These are phyloP conservation scores for Choloepus didactylus DNA, from an alignment of 2,797 vertebrate species.

Conservation along the genomic window DNA sequence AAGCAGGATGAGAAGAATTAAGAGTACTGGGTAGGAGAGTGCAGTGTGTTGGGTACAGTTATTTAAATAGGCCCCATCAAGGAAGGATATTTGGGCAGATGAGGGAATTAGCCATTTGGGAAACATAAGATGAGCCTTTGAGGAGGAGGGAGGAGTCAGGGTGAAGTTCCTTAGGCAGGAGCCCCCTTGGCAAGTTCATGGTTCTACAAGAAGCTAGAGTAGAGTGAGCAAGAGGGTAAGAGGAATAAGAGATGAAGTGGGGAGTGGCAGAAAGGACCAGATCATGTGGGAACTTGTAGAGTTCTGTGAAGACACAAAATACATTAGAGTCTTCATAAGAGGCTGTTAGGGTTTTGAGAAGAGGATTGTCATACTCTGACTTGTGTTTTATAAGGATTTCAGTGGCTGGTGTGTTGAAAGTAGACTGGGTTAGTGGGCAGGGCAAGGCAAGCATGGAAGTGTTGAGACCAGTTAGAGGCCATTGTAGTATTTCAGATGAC, in stretches of 20 bases:
- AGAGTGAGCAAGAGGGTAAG: background rate
- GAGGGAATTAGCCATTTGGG: background rate
- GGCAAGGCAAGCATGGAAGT: background rate
- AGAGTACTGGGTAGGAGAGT: background rate
- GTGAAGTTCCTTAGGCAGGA: background rate
- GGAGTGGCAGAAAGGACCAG: background rate
- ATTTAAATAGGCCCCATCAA: constrained; percentile 15
- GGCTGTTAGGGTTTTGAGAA: background rate
- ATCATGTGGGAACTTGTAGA: background rate
- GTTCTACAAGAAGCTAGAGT: background rate
- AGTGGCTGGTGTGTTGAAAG: background rate
- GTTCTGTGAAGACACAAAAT: background rate
- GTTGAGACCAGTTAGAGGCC: background rate
- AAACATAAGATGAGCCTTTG: background rate
- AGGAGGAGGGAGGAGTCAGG: background rate
- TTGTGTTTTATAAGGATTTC: background rate
- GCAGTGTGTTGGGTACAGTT: background rate
- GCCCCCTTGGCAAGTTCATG: background rate
- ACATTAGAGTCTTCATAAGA: background rate
- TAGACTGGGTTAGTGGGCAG: background rate
- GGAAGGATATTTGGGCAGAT: background rate
- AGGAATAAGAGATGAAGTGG: background rate
- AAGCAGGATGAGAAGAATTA: background rate
- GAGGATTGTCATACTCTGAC: background rate
- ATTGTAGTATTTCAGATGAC: background rate